These are phyloP conservation scores for Corythoichthys intestinalis DNA, from an alignment of 2,113 vertebrate genomes.

Conservation along the genomic window DNA sequence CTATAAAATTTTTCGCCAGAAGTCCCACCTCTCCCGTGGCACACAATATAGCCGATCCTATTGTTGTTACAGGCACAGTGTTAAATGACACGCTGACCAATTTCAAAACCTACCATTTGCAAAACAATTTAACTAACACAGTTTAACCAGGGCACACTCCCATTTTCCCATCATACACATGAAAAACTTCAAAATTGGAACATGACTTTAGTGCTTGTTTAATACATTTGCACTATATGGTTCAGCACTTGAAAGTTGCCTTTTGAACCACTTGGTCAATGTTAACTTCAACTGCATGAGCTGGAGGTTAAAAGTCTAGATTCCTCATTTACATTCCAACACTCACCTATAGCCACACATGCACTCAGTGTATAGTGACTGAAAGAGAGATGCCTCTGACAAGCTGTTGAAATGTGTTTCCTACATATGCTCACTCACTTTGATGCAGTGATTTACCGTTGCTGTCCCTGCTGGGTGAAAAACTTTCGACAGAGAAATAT, in stretches of 20 bases:
- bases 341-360: background rate
- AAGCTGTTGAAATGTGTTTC: background rate
- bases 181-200: too few relatives aligned
- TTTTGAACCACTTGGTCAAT: background rate
- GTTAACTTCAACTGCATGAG: background rate
- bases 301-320: background rate
- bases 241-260: background rate
- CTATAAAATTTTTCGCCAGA: too few relatives aligned
- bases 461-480: background rate
- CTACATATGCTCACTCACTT: background rate
- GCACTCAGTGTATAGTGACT: background rate
- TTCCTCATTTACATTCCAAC: background rate
- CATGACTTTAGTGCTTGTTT: background rate
- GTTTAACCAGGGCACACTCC: too few relatives aligned
- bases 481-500: background rate
- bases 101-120: too few relatives aligned
- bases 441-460: constrained; percentile 1
- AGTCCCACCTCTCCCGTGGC: too few relatives aligned
- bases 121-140: too few relatives aligned
- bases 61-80: too few relatives aligned
- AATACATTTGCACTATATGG: background rate
- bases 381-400: background rate
- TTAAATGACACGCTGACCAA: too few relatives aligned
- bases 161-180: too few relatives aligned
- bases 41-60: too few relatives aligned